Conservation (phyloP, 2,797 vertebrate species). For the Scolopax rusticola region DNA sequence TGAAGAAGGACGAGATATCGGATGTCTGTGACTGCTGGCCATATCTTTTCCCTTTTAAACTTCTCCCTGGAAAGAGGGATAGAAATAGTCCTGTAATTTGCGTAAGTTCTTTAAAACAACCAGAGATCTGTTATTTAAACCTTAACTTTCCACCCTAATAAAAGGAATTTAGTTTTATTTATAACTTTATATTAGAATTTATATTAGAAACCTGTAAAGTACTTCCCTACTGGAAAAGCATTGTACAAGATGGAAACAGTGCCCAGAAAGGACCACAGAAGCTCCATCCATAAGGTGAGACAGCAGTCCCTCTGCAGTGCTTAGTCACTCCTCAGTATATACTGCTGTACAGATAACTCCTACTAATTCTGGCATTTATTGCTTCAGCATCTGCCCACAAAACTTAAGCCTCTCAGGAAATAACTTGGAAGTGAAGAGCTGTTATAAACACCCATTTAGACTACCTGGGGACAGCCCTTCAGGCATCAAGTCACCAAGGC, state of each 20-base stretch:
- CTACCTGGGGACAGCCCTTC: neutral
- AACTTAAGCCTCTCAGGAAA: neutral
- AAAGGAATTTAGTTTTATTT: neutral
- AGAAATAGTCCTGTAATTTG: neutral
- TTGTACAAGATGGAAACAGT: fast-evolving
- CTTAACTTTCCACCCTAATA: neutral
- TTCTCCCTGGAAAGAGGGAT: constrained; percentile 24
- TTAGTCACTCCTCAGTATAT: neutral
- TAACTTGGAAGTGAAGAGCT: fast-evolving
- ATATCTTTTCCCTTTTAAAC: constrained; percentile 49
- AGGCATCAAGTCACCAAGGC: fast-evolving
- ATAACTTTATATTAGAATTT: too few relatives aligned
- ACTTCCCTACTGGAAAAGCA: neutral
- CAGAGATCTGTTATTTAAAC: neutral
- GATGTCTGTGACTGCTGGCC: constrained; percentile 81
- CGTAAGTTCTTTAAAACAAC: neutral
- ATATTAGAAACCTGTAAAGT: neutral
- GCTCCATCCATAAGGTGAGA: fast-evolving
- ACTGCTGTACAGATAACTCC: neutral
- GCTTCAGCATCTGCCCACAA: neutral
- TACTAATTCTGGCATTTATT: neutral
- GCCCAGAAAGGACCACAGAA: neutral
- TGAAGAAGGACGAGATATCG: constrained; percentile 83
- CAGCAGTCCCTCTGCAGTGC: neutral
- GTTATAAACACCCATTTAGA: fast-evolving